These are phyloP conservation scores for Octopus sinensis DNA, from an alignment of 1,140 invertebrate genomes.

Conservation along the genomic window DNA sequence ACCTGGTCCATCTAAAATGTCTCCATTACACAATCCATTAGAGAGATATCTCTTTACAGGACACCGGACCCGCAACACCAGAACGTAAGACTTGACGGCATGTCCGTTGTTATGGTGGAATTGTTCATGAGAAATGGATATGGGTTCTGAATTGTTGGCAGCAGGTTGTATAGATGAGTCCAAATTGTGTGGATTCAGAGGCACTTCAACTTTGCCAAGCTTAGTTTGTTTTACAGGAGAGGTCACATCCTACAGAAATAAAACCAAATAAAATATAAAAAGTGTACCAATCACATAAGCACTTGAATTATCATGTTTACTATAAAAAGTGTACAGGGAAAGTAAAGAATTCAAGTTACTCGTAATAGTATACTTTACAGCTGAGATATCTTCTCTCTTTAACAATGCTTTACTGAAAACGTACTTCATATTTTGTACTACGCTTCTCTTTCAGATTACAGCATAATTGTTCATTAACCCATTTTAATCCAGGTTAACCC, in stretches of 20 bases:
- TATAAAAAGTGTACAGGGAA: neutral
- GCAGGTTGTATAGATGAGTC: conserved; percentile 66
- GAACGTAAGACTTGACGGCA: conserved; percentile 81
- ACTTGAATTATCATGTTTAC: neutral
- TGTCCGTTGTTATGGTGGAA: conserved; percentile 79
- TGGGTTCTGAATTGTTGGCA: conserved; percentile 71
- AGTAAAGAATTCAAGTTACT: neutral
- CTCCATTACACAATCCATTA: conserved; percentile 37
- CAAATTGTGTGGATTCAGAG: conserved; percentile 68
- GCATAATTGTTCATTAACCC: too few species aligned
- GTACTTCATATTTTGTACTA: neutral
- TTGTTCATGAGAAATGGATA: conserved; percentile 80
- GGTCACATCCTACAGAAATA: conserved; percentile 66
- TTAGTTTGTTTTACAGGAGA: conserved; percentile 70
- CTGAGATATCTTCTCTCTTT: neutral
- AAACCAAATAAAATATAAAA: conserved; percentile 8
- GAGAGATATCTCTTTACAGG: conserved; percentile 23
- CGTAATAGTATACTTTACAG: neutral
- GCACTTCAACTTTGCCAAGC: conserved; percentile 73
- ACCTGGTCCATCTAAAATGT: conserved; percentile 39
- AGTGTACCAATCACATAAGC: neutral
- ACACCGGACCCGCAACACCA: conserved; percentile 73
- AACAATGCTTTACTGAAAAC: neutral
- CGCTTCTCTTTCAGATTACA: neutral
- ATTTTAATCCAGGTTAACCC: too few species aligned